phyloP scores from a whole-genome alignment of 2,113 vertebrate species.

The Ovis canadensis region DNA sequence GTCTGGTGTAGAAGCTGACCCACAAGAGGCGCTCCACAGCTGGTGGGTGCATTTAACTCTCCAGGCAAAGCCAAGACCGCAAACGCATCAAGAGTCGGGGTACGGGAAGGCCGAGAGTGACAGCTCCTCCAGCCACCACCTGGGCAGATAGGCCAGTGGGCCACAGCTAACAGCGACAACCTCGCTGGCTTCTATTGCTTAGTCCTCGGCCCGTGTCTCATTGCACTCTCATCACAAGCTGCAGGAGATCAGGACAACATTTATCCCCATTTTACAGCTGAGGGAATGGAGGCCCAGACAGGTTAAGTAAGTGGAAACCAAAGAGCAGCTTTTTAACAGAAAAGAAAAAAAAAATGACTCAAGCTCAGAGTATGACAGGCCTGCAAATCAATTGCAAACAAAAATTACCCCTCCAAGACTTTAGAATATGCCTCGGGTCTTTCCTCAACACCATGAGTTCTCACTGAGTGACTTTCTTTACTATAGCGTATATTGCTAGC shows the following conservation, averaged over 20 bases:
- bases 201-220: background rate
- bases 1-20: background rate
- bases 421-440: background rate
- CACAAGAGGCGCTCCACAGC: accelerated
- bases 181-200: too few relatives aligned
- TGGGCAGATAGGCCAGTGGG: background rate
- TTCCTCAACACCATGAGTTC: background rate
- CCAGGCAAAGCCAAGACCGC: background rate
- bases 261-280: background rate
- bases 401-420: background rate
- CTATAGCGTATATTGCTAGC: background rate
- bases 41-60: background rate
- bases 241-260: background rate
- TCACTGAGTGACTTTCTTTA: background rate
- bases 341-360: background rate
- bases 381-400: background rate
- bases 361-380: background rate
- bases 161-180: too few relatives aligned
- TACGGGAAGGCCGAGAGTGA: accelerated
- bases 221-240: background rate
- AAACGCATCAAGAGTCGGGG: background rate
- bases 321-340: background rate
- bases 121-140: background rate
- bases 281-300: background rate
- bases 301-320: background rate